Evolutionary conservation across 53 echinoderm and acorn worm genomes (phyloP).

Genomic region (Mesocentrotus franciscanus): DNA sequence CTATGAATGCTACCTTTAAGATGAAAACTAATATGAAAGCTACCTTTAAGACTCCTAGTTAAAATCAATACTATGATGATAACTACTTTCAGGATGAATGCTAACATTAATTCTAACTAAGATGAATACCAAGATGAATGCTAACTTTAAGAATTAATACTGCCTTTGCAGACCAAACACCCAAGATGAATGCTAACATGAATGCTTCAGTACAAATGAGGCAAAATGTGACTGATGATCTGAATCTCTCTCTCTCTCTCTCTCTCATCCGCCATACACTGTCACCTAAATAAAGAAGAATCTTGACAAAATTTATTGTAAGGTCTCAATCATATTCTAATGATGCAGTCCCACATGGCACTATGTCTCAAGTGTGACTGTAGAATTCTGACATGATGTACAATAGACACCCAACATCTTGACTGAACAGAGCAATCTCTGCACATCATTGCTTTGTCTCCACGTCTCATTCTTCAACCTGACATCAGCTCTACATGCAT

Average conservation of each 20-base stretch:
- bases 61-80: no score
- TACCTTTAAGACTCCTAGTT: not conserved
- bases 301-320: not conserved
- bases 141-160: not conserved
- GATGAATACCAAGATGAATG: not conserved
- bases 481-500: not conserved
- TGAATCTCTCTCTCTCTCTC: no score
- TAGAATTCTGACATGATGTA: not conserved
- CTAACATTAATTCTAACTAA: not conserved
- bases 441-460: constrained; percentile 8
- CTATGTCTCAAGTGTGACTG: not conserved
- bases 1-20: not conserved
- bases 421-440: not conserved
- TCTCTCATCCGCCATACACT: not conserved
- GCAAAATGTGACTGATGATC: not conserved
- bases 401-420: not conserved
- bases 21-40: not conserved
- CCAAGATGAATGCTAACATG: not conserved
- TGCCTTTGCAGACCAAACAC: not conserved
- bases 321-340: not conserved
- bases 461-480: not conserved
- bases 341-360: not conserved
- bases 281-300: not conserved
- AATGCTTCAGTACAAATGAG: not conserved
- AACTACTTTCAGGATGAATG: not conserved